Evolutionary conservation across 2,888 invertebrate species (phyloP).

Genomic region (Rotaria socialis): DNA sequence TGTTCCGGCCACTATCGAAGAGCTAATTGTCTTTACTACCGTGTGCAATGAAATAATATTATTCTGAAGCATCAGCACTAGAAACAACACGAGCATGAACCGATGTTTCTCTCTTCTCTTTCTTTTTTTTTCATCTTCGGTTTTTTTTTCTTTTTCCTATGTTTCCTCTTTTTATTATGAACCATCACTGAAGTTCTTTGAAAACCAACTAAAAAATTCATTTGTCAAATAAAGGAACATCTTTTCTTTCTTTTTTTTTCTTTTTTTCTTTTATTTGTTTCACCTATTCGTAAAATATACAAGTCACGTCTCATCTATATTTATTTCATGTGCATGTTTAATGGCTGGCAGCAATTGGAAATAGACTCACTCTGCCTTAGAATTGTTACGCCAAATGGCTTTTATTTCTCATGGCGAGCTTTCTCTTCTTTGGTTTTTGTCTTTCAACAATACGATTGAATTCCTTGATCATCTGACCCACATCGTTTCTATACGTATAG

Average conservation of each 20-base stretch:
- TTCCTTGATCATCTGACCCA: conserved; percentile 33
- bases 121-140: not conserved
- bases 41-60: conserved; percentile 27
- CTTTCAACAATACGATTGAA: not conserved
- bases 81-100: not conserved
- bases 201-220: not conserved
- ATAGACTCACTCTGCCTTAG: not conserved
- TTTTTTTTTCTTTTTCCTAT: too few relatives aligned
- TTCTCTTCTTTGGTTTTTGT: not conserved
- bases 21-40: conserved; percentile 23
- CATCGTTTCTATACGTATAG: not conserved
- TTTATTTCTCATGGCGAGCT: not conserved
- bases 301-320: not conserved
- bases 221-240: not conserved
- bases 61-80: not conserved
- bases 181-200: not conserved
- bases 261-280: too few relatives aligned
- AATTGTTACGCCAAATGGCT: not conserved
- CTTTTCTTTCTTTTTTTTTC: too few relatives aligned
- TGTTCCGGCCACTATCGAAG: not conserved
- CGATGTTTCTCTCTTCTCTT: not conserved
- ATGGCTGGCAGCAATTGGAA: not conserved
- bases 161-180: not conserved
- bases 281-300: not conserved
- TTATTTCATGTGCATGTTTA: not conserved